These are phyloP conservation scores for Zaprionus kolodkinae DNA, from an alignment of 1,140 invertebrate species.

Conservation along the genomic window DNA sequence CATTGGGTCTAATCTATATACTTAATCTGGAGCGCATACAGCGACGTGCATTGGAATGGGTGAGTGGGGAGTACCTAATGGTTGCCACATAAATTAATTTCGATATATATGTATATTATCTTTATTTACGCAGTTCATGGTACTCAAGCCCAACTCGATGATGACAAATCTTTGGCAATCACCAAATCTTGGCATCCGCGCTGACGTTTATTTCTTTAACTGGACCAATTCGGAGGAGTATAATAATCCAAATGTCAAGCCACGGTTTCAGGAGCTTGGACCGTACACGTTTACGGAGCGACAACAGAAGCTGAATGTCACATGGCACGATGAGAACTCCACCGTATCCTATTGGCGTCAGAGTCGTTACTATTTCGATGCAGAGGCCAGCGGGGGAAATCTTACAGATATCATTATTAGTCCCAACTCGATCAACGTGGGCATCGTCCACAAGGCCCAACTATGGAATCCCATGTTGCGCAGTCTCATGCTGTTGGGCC, in stretches of 20 bases:
- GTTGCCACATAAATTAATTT: background rate
- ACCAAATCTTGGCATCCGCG: constrained; percentile 89
- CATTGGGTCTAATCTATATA: constrained; percentile 31
- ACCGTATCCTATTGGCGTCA: constrained; percentile 92
- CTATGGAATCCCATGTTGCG: constrained; percentile 85
- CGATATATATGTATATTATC: too few species aligned
- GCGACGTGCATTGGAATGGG: constrained; percentile 46
- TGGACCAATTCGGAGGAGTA: constrained; percentile 92
- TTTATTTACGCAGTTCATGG: constrained; percentile 45
- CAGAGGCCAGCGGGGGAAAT: constrained; percentile 88
- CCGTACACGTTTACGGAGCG: constrained; percentile 90
- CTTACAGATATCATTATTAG: constrained; percentile 90
- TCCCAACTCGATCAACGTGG: constrained; percentile 91
- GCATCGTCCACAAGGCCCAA: constrained; percentile 46
- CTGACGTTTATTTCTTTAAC: constrained; percentile 91
- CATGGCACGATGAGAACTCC: constrained; percentile 89
- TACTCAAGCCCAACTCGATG: constrained; percentile 85
- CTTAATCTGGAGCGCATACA: constrained; percentile 57
- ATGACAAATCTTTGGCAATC: constrained; percentile 89
- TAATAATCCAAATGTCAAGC: constrained; percentile 85
- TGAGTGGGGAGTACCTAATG: constrained; percentile 12
- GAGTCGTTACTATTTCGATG: constrained; percentile 88
- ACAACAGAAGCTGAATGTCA: constrained; percentile 87
- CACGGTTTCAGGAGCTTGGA: constrained; percentile 88
- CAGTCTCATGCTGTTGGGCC: constrained; percentile 85